Base-by-base conservation (phyloP, 2,888 invertebrate genomes). In the Drosophila pseudotalamancana region DNA sequence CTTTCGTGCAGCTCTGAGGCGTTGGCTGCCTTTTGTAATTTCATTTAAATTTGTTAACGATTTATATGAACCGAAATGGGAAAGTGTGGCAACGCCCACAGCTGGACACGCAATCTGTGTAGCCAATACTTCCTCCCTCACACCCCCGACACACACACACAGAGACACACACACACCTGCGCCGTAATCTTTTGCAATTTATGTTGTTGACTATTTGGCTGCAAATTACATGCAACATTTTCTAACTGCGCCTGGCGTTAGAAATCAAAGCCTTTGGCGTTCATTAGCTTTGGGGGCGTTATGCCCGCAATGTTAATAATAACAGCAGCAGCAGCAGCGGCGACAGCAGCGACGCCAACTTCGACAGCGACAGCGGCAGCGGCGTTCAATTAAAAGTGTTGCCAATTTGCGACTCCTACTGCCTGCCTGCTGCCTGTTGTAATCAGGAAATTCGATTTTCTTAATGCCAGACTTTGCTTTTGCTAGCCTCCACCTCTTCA, bases 391-490 rank as follows among this genome's bases (percentile, higher is more conserved):
- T 81, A 86, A 83, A 83, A 83, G 84, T 83, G 83, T 83, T 83
- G 83, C 70, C 86, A 83, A 83, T 83, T 83, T 83, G 83, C 83
- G 79, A 60, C 23, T 5, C 9, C 34, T 5, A 1, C 32, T 1
- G 6, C 19, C 9, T 8, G 27, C 21, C 37, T 62, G 39, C 43
- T 42, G 35, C 40, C 19, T 35, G 46, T 72, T 81, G 85, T 89
- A 89, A 89, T 89, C 89, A 89, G 88, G 89, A 89, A 89, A 89
- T 89, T 89, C 88, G 89, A 89, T 89, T 89, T 89, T 88, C 77
- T 87, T 87, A 88, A 87, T 84, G 81, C 77, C 76, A 69, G 72
- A 27, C 45, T 35, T 25, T 43, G 21, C 39, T 21, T 4, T n/a
- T n/a, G n/a, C n/a, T n/a, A n/a, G n/a, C n/a, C n/a, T n/a, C n/a